These are phyloP conservation scores for Platanista minor DNA, from an alignment of 2,113 vertebrate species.

Conservation along the genomic window DNA sequence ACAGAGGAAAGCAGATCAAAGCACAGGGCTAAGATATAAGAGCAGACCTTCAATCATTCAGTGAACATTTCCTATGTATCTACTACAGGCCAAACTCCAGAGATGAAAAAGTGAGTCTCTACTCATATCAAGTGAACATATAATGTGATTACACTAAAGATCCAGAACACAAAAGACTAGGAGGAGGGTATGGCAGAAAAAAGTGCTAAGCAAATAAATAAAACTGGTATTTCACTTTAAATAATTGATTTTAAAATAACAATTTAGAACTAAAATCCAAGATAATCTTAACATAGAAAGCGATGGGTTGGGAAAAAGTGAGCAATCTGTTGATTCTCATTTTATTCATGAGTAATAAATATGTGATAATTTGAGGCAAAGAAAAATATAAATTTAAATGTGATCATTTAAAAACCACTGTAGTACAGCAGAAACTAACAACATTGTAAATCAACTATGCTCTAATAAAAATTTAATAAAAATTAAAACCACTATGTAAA, in stretches of 20 bases:
- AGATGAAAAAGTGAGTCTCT: not conserved
- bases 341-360: not conserved
- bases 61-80: not conserved
- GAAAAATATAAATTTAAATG: not conserved
- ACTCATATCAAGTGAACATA: not conserved
- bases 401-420: not conserved
- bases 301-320: not conserved
- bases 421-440: not conserved
- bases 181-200: not conserved
- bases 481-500: not conserved
- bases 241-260: not conserved
- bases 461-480: not conserved
- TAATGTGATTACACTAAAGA: not conserved
- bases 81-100: not conserved
- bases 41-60: not conserved
- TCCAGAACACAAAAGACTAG: not conserved
- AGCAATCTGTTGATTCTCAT: not conserved
- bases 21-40: not conserved
- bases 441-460: not conserved
- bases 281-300: not conserved
- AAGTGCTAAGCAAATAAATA: not conserved
- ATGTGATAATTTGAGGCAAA: not conserved
- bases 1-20: not conserved
- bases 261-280: conserved; percentile 18
- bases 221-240: not conserved